Percentiles rank a stretch among this genome's conserved stretches.
phyloP scores from a whole-genome alignment of 2,888 invertebrate species.

The Pyrocoelia pectoralis region DNA sequence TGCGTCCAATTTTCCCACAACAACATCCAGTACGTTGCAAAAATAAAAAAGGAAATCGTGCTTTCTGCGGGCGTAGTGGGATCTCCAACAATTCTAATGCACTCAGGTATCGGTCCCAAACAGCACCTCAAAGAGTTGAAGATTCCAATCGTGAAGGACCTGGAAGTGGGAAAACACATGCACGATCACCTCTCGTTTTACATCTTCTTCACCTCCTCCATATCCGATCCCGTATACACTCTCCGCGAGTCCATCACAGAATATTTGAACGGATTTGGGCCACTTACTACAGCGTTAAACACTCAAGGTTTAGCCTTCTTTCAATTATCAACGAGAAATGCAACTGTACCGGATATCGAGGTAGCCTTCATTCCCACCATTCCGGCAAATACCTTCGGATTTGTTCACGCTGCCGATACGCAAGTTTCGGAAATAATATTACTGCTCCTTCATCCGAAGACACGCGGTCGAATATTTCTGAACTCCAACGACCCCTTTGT shows the following conservation, averaged over 20 bases:
- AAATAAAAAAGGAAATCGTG: conserved; percentile 76
- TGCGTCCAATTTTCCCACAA: conserved; percentile 69
- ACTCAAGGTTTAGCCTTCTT: neutral
- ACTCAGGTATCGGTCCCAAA: conserved; percentile 78
- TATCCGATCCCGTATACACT: conserved; percentile 56
- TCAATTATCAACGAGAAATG: neutral
- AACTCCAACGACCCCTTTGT: conserved; percentile 47
- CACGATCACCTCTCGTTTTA: conserved; percentile 69
- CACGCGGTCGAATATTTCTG: conserved; percentile 45
- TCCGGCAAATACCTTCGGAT: neutral
- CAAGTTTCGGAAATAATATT: conserved; percentile 29
- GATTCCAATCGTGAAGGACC: conserved; percentile 65
- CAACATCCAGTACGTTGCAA: conserved; percentile 62
- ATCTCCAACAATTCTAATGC: conserved; percentile 79
- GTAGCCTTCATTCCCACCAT: conserved; percentile 29
- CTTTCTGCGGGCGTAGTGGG: conserved; percentile 79
- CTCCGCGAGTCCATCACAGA: conserved; percentile 62
- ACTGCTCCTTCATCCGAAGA: conserved; percentile 46
- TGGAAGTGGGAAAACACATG: conserved; percentile 72
- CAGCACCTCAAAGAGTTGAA: conserved; percentile 65
- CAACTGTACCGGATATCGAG: conserved; percentile 29
- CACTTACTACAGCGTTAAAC: conserved; percentile 28
- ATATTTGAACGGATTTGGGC: conserved; percentile 40
- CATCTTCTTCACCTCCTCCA: conserved; percentile 64
- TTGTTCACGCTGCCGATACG: neutral